A percentile compares a stretch with the other conserved stretches of the same genome.
Conservation (phyloP, 1,140 invertebrate genomes). For the Latrodectus geometricus region DNA sequence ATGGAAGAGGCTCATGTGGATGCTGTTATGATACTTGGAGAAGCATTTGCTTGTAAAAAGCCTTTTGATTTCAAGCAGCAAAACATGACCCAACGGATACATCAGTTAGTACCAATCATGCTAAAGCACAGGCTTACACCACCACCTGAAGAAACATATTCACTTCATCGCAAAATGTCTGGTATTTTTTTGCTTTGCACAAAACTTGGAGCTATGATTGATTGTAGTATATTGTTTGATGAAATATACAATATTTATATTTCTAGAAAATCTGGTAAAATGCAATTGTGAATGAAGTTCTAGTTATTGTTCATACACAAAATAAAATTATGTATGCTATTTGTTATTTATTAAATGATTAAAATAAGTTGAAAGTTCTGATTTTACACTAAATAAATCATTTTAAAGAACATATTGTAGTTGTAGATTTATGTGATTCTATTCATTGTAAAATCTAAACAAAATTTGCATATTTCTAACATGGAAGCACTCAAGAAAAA, state of each 20-base stretch:
- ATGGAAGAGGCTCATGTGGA: slow-evolving; percentile 97
- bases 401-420: too few species aligned
- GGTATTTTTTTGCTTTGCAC: slow-evolving; percentile 95
- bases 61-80: slow-evolving; percentile 92
- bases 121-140: slow-evolving; percentile 92
- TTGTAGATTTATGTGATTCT: too few species aligned
- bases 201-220: slow-evolving; percentile 87
- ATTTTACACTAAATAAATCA: too few species aligned
- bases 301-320: too few species aligned
- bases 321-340: too few species aligned
- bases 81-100: slow-evolving; percentile 81
- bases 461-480: too few species aligned
- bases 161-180: slow-evolving; percentile 96
- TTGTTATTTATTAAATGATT: too few species aligned
- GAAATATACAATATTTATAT: slow-evolving; percentile 72
- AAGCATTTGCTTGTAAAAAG: slow-evolving; percentile 83
- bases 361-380: too few species aligned
- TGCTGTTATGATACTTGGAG: slow-evolving; percentile 94
- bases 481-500: too few species aligned
- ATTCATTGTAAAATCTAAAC: too few species aligned
- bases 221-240: slow-evolving; percentile 88
- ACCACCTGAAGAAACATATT: slow-evolving; percentile 99
- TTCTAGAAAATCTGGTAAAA: background rate
- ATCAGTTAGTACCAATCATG: slow-evolving; percentile 93
- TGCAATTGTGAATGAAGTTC: background rate